Percentiles rank a stretch among this genome's conserved stretches.
Evolutionary conservation across 1,140 invertebrate genomes (phyloP).

Genomic region (Scaptomyza graminum): DNA sequence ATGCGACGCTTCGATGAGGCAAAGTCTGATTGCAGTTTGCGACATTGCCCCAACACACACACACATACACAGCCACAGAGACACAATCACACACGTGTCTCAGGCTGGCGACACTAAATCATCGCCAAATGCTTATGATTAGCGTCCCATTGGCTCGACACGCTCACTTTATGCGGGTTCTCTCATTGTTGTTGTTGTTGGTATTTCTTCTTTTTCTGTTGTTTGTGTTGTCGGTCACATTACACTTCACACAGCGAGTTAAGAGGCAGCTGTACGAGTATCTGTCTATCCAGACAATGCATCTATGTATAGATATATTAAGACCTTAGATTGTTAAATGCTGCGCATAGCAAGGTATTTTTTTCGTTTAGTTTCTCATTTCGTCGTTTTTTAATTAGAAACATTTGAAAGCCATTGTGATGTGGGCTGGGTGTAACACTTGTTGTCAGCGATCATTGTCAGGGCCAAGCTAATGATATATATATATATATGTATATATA

Average conservation of each 20-base stretch:
- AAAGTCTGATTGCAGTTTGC: constrained; percentile 23
- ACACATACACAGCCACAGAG: too few species aligned
- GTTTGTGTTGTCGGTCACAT: constrained; percentile 53
- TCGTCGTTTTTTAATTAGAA: constrained; percentile 73
- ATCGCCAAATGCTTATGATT: constrained; percentile 78
- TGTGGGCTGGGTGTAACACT: constrained; percentile 56
- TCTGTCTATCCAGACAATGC: constrained; percentile 25
- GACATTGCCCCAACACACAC: constrained; percentile 6
- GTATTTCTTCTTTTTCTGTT: neutral
- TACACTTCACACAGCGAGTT: constrained; percentile 65
- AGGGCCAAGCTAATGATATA: constrained; percentile 55
- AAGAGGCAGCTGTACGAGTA: constrained; percentile 62
- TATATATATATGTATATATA: constrained; percentile 2
- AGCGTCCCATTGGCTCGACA: constrained; percentile 54
- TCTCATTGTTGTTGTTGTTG: constrained; percentile 6
- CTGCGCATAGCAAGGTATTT: constrained; percentile 24
- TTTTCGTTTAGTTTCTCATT: constrained; percentile 6
- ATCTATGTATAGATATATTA: constrained; percentile 49
- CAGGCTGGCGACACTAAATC: constrained; percentile 74
- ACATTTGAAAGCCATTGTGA: constrained; percentile 78
- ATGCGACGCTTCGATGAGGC: constrained; percentile 7
- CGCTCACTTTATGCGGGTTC: constrained; percentile 51
- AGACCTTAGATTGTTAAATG: constrained; percentile 9
- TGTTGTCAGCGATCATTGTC: constrained; percentile 73
- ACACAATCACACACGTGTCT: constrained; percentile 57